phyloP scores from a whole-genome alignment of 1,140 invertebrate genomes.

The Diorhabda elongata region DNA sequence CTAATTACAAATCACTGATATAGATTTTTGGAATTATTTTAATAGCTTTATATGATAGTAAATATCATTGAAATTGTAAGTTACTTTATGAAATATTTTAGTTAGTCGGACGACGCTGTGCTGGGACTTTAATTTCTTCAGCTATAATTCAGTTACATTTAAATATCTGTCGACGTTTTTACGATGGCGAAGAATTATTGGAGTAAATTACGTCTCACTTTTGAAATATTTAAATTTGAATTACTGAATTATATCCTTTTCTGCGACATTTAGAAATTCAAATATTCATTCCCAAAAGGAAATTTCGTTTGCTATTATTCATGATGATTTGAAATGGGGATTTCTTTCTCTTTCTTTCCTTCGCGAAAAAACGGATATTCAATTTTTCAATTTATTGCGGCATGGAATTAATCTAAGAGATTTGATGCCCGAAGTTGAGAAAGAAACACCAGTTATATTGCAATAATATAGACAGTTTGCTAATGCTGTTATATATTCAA shows the following conservation, averaged over 20 bases:
- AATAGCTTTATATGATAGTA: too few relatives aligned
- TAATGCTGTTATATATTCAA: too few relatives aligned
- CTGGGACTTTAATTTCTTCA: constrained; percentile 43
- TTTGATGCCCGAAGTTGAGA: neutral
- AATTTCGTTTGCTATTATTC: constrained; percentile 5
- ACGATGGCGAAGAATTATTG: constrained; percentile 42
- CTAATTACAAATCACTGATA: too few relatives aligned
- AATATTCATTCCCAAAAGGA: constrained; percentile 21
- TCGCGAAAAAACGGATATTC: neutral
- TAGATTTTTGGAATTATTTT: too few relatives aligned
- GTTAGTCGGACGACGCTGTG: neutral
- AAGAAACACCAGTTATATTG: too few relatives aligned
- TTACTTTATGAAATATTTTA: too few relatives aligned
- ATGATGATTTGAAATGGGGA: neutral
- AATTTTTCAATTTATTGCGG: neutral
- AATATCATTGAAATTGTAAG: too few relatives aligned
- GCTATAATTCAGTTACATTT: constrained; percentile 44
- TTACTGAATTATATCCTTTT: constrained; percentile 37
- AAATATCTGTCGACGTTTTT: constrained; percentile 45
- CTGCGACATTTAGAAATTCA: constrained; percentile 28
- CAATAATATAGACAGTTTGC: too few relatives aligned
- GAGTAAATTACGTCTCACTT: constrained; percentile 42
- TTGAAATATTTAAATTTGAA: constrained; percentile 45
- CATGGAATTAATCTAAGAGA: neutral
- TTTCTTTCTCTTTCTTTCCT: neutral